A percentile compares a stretch with the other conserved stretches of the same genome.
Conservation (phyloP, 2,797 vertebrate species). For the Denticeps clupeoides region DNA sequence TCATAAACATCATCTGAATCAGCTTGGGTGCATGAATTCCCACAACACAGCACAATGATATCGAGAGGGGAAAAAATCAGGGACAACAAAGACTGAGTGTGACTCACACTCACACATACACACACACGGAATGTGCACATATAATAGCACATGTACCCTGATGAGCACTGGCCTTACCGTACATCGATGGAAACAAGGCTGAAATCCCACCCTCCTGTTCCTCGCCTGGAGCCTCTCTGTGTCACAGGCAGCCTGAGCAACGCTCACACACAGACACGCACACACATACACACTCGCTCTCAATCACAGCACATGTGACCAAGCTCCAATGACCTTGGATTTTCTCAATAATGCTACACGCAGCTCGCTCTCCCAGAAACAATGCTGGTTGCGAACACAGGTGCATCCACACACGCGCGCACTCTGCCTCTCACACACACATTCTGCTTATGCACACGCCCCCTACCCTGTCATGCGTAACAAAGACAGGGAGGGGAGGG, state of each 20-base stretch:
- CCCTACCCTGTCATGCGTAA: constrained; percentile 23
- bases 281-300: constrained; percentile 14
- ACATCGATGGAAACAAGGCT: constrained; percentile 33
- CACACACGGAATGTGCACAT: constrained; percentile 5
- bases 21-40: constrained; percentile 10
- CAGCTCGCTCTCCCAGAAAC: constrained; percentile 5
- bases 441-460: constrained; percentile 23
- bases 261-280: constrained; percentile 11
- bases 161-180: constrained; percentile 28
- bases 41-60: constrained; percentile 6
- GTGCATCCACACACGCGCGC: constrained; percentile 6
- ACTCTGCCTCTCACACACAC: constrained; percentile 5
- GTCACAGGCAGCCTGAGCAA: neutral
- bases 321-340: constrained; percentile 34
- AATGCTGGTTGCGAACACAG: neutral
- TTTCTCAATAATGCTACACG: constrained; percentile 22
- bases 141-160: constrained; percentile 6
- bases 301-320: constrained; percentile 25
- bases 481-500: constrained; percentile 13
- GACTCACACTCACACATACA: neutral
- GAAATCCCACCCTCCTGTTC: constrained; percentile 20
- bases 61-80: neutral
- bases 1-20: constrained; percentile 17
- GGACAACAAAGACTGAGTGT: neutral
- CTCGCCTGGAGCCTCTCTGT: constrained; percentile 22